Conservation (phyloP, 2,888 invertebrate species). For the Tetramorium bicarinatum region DNA sequence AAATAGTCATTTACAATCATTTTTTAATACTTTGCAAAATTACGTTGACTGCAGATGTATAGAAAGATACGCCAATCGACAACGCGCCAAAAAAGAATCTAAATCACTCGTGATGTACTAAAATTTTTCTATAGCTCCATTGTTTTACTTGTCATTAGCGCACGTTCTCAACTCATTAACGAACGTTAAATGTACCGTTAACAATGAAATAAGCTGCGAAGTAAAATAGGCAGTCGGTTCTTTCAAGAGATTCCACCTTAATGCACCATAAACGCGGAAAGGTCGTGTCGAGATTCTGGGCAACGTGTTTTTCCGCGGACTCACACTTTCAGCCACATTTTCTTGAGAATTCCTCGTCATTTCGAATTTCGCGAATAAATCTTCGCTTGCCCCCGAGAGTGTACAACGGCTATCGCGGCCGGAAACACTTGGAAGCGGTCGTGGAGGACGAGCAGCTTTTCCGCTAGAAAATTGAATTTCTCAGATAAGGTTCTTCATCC, state of each 20-base stretch:
- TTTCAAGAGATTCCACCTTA: conserved; percentile 25
- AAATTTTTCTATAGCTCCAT: conserved; percentile 15
- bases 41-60: not conserved
- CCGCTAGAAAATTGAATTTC: conserved; percentile 56
- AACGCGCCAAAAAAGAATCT: not conserved
- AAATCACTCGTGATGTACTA: not conserved
- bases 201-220: conserved; percentile 37
- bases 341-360: conserved; percentile 44
- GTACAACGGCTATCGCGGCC: conserved; percentile 49
- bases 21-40: not conserved
- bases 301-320: conserved; percentile 30
- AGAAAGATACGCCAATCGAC: not conserved
- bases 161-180: conserved; percentile 37
- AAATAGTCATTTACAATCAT: not conserved
- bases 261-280: conserved; percentile 39
- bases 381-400: conserved; percentile 25
- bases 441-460: conserved; percentile 37
- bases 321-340: conserved; percentile 38
- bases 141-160: conserved; percentile 40
- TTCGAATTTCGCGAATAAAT: conserved; percentile 55
- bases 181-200: conserved; percentile 39
- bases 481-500: conserved; percentile 49
- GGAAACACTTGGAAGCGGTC: conserved; percentile 44
- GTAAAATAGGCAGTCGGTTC: conserved; percentile 40
- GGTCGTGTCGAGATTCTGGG: conserved; percentile 18